These are phyloP conservation scores for Tetramorium bicarinatum DNA, from an alignment of 2,888 invertebrate species.

Conservation along the genomic window DNA sequence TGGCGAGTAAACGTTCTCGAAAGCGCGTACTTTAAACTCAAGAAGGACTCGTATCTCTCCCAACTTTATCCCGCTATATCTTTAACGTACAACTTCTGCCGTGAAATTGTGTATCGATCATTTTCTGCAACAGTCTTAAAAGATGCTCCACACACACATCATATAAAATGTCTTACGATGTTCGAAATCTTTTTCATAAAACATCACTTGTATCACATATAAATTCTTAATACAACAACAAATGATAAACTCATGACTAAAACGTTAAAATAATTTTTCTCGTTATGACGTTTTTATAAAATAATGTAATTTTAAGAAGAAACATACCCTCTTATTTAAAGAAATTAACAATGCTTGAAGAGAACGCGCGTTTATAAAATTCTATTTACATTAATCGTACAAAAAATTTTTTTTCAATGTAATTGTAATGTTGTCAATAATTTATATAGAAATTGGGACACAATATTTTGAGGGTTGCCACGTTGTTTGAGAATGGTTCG, in stretches of 20 bases:
- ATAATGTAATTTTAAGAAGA: not conserved
- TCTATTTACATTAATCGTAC: not conserved
- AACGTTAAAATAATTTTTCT: not conserved
- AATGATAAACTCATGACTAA: not conserved
- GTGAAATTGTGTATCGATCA: constrained; percentile 1
- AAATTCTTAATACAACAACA: not conserved
- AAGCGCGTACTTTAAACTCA: constrained; percentile 31
- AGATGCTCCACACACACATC: not conserved
- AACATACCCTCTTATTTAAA: not conserved
- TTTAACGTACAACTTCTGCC: not conserved
- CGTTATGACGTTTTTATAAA: not conserved
- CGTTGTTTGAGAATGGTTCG: constrained; percentile 48
- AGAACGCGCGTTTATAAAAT: not conserved
- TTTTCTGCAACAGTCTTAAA: not conserved
- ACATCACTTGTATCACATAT: not conserved
- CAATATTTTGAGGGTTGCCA: constrained; percentile 47
- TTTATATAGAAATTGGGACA: constrained; percentile 34
- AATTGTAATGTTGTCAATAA: constrained; percentile 16
- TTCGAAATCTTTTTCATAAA: constrained; percentile 18
- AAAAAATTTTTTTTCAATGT: not conserved
- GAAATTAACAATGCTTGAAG: not conserved
- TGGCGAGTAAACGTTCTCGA: constrained; percentile 44
- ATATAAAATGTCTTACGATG: not conserved
- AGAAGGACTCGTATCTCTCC: constrained; percentile 20
- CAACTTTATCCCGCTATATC: constrained; percentile 6